Evolutionary conservation across 2,888 invertebrate species (phyloP), one percentile per base, ranked within the genome.

Genomic region (Anoplius nigerrimus): DNA sequence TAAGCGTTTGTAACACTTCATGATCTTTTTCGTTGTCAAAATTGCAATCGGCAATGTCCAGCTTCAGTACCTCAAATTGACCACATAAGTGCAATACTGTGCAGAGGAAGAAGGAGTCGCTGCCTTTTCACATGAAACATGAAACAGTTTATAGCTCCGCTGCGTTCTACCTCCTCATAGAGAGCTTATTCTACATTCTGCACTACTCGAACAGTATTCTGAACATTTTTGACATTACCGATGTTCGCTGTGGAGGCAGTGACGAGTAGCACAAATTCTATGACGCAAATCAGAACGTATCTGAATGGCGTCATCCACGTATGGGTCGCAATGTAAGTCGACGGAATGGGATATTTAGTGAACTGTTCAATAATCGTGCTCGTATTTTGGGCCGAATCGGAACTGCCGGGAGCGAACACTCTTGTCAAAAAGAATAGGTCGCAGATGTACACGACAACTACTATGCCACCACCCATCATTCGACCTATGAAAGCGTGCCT

Each of bases 41-140:
- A 54, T 21, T 21, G 24, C 34, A 51, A 24, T 15, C 22, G 1
- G 46, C 51, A 18, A 69, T 60, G 20, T 42, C 22, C 0, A n/a
- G 6, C 8, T 66, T 66, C 13, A 69, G n/a, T 27, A 69, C 57
- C 42, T 69, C 45, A 0, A 61, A 6, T 66, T 69, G 69, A 0
- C 69, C 69, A 15, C 69, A 69, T 13, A 66, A 13, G 6, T 69
- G 69, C 8, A 66, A 21, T 4, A 22, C 13, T 11, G 60, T 60
- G 15, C 55, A 42, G 11, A 69, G 46, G 6, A 69, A 69, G 3
- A 69, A 20, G 52, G 56, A 56, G 16, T 69, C 69, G 24, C 53
- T 66, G 24, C 69, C 69, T 69, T 42, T 13, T 53, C 34, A 13
- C 11, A 34, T 34, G 34, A 34, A 34, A 34, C 34, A 34, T 34